phyloP scores from a whole-genome alignment of 2,797 vertebrate species.

The Sciaenops ocellatus region DNA sequence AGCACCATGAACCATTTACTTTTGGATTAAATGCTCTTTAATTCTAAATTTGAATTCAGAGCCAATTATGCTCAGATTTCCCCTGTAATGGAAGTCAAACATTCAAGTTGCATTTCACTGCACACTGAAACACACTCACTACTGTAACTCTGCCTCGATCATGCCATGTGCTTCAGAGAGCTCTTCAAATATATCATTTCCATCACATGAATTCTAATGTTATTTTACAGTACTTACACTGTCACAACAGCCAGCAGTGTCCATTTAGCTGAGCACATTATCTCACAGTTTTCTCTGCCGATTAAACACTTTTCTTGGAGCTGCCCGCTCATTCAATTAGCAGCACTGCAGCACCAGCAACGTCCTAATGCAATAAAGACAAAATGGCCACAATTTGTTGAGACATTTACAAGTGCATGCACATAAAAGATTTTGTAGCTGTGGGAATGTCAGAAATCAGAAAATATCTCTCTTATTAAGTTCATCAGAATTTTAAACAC shows the following conservation, averaged over 20 bases:
- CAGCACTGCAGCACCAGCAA: conserved; percentile 8
- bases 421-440: not conserved
- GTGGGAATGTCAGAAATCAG: not conserved
- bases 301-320: conserved; percentile 7
- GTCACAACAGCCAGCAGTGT: not conserved
- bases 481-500: no score
- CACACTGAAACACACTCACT: conserved; percentile 17
- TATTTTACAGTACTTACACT: conserved; percentile 4
- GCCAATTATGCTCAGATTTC: conserved; percentile 49
- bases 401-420: not conserved
- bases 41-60: conserved; percentile 62
- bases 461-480: no score
- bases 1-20: conserved; percentile 72
- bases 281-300: conserved; percentile 1
- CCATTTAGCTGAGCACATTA: conserved; percentile 18
- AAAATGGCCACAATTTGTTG: not conserved
- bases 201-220: not conserved
- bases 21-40: conserved; percentile 64
- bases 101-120: conserved; percentile 33
- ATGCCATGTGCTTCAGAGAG: not conserved
- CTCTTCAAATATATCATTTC: not conserved
- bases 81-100: conserved; percentile 56
- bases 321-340: not conserved
- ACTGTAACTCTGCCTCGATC: conserved; percentile 1
- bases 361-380: conserved; percentile 7